phyloP scores from a whole-genome alignment of 2,113 vertebrate genomes.

The Machaerirhynchus nigripectus region DNA sequence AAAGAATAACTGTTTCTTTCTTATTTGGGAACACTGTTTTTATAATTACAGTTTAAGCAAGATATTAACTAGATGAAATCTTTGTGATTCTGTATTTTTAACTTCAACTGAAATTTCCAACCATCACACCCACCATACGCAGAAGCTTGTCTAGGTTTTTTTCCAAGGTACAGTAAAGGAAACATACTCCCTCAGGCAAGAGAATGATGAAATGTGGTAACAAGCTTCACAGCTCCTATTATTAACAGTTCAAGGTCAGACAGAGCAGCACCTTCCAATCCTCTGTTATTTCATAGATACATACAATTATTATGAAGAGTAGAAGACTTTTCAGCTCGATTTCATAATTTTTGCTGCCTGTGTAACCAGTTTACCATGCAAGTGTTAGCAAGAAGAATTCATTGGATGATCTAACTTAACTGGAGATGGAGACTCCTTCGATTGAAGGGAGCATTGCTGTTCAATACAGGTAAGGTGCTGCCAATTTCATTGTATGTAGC shows the following conservation, averaged over 20 bases:
- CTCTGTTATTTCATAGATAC: background rate
- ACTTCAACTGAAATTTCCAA: background rate
- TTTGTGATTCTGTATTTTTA: background rate
- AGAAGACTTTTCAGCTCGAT: background rate
- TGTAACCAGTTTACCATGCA: background rate
- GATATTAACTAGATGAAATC: background rate
- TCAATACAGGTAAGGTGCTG: background rate
- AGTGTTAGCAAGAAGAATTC: background rate
- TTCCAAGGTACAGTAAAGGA: accelerated
- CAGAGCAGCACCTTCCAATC: background rate
- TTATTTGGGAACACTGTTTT: background rate
- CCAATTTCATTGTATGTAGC: background rate
- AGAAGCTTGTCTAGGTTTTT: background rate
- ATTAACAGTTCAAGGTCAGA: background rate
- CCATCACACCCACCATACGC: accelerated
- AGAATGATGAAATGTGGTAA: background rate
- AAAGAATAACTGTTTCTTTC: background rate
- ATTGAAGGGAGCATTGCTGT: background rate
- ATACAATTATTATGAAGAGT: background rate
- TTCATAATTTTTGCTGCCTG: background rate
- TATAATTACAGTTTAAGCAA: background rate
- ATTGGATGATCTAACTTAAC: background rate
- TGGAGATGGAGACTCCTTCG: accelerated
- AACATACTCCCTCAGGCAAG: background rate
- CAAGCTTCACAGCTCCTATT: background rate